Evolutionary conservation across 1,140 invertebrate species (phyloP), one percentile per base, ranked within the genome.

Genomic region (Geopemphigus sp.): DNA sequence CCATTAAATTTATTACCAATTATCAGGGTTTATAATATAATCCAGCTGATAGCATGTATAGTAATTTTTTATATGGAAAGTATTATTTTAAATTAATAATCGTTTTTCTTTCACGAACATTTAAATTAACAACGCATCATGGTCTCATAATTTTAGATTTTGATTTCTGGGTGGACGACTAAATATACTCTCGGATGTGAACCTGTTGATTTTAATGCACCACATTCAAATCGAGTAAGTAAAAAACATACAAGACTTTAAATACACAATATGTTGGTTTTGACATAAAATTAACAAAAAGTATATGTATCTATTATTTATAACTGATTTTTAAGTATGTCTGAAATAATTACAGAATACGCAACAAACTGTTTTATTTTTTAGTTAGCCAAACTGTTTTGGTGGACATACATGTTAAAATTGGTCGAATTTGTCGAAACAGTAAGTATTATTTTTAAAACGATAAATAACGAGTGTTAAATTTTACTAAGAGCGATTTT

Each of bases 1-100:
- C 70, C 82, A 3, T 83, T 80, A 80, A 80, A 82, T 4, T 53
- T 83, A 47, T 68, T 80, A 56, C 70, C 64, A 57, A 81, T 81
- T 47, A 81, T 83, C 80, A 84, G 88, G 32, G 72, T 85, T 26
- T 90, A 90, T 84, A 90, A 90, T 83, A 83, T 86, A 57, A 82
- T 85, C 50, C 86, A 89, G 81, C 87, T 89, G 11, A 12, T 88
- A 24, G 84, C 88, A 22, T 87, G 86, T 81, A 81, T 83, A 1
- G 87, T 85, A 82, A 84, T 89, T 76, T 86, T 87, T 81, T 85
- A 81, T 39, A 61, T 57, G 54, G 68, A 53, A 63, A 66, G 61
- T 81, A 72, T 72, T 54, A 72, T 54, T 29, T 54, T 72, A 54
- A 54, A 70, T 53, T 39, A 70, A 0, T 15, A 45, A n/a, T 45